Conservation (phyloP, 2,888 invertebrate species). For the Drosophila seclusa region DNA sequence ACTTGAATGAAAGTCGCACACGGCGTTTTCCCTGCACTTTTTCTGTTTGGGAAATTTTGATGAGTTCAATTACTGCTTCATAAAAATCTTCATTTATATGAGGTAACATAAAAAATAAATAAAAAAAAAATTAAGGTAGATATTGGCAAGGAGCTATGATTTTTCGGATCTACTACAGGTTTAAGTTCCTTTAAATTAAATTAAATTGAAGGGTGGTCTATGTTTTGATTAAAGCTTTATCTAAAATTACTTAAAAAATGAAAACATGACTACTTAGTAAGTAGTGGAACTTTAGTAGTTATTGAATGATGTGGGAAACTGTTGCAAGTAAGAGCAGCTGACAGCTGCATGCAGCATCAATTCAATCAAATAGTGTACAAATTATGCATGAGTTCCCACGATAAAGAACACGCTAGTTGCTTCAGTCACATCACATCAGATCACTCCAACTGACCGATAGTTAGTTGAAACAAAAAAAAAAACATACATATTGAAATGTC, state of each 20-base stretch:
- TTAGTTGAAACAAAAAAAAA: conserved; percentile 1
- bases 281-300: conserved; percentile 1
- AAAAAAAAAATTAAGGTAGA: neutral
- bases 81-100: neutral
- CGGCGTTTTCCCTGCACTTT: conserved; percentile 28
- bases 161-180: neutral
- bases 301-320: conserved; percentile 31
- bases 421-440: conserved; percentile 21
- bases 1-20: conserved; percentile 56
- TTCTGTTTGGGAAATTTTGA: neutral
- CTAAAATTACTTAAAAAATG: neutral
- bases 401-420: conserved; percentile 25
- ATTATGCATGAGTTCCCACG: conserved; percentile 77
- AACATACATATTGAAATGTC: conserved; percentile 69
- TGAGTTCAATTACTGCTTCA: neutral
- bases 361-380: conserved; percentile 28
- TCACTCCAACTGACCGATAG: conserved; percentile 39
- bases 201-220: neutral
- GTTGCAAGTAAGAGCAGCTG: conserved; percentile 18
- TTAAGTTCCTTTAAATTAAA: neutral
- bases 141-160: neutral
- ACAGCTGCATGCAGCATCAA: conserved; percentile 39
- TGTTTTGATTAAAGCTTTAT: neutral
- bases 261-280: neutral
- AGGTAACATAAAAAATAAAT: neutral